Evolutionary conservation across 1,140 invertebrate species (phyloP).

Genomic region (Alviniconcha marisindica): DNA sequence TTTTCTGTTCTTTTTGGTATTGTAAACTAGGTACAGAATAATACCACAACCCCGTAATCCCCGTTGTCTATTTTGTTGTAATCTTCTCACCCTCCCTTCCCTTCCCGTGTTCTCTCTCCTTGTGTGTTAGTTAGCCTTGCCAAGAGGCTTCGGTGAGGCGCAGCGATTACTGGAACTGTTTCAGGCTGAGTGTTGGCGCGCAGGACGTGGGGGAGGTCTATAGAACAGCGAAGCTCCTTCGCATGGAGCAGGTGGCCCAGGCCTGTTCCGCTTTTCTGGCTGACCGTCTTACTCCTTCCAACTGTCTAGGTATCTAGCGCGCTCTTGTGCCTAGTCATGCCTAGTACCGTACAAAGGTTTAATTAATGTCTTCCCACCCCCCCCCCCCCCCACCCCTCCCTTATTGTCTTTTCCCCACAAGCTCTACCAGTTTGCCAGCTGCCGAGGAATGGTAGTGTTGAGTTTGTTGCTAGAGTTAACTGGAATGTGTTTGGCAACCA

Average conservation of each 20-base stretch:
- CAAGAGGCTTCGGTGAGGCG: background rate
- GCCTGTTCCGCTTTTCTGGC: slow-evolving; percentile 85
- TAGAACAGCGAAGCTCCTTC: slow-evolving; percentile 84
- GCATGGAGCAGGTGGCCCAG: slow-evolving; percentile 84
- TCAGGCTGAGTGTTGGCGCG: slow-evolving; percentile 79
- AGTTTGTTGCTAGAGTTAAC: too few relatives aligned
- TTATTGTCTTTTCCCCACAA: too few relatives aligned
- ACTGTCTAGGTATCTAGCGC: slow-evolving; percentile 80
- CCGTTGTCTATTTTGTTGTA: too few relatives aligned
- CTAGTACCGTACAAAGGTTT: background rate
- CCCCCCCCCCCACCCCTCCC: background rate
- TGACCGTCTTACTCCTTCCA: slow-evolving; percentile 82
- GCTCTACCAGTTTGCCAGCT: too few relatives aligned
- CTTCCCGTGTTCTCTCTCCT: background rate
- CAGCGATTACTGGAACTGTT: slow-evolving; percentile 46
- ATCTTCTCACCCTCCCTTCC: background rate
- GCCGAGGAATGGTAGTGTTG: too few relatives aligned
- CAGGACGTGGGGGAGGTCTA: slow-evolving; percentile 85
- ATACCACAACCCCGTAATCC: too few relatives aligned
- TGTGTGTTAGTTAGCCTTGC: background rate
- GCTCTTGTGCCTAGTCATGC: slow-evolving; percentile 9
- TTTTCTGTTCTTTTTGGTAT: too few relatives aligned
- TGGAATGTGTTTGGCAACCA: too few relatives aligned
- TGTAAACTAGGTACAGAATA: too few relatives aligned
- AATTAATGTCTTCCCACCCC: background rate